These are phyloP conservation scores for Taenaris catops DNA, from an alignment of 2,888 invertebrate species.

Conservation along the genomic window DNA sequence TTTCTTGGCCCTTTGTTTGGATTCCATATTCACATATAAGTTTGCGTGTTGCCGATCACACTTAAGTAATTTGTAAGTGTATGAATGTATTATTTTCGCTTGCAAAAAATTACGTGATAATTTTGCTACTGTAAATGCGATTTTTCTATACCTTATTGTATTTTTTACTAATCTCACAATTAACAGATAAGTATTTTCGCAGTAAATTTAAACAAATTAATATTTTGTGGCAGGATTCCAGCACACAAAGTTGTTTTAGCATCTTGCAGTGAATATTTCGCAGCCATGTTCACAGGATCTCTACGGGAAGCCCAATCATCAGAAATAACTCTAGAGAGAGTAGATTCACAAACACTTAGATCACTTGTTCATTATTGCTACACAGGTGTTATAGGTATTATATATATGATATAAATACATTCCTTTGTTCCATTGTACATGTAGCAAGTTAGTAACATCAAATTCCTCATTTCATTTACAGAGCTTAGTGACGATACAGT, in stretches of 20 bases:
- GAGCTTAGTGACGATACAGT: constrained; percentile 95
- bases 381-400: constrained; percentile 84
- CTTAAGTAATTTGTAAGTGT: no score
- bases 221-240: constrained; percentile 76
- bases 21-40: no score
- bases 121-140: no score
- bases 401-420: constrained; percentile 19
- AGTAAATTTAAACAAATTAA: constrained; percentile 7
- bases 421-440: constrained; percentile 16
- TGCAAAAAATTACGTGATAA: no score
- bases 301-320: constrained; percentile 90
- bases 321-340: constrained; percentile 91
- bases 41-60: no score
- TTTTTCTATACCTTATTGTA: no score
- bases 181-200: no score
- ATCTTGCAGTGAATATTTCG: constrained; percentile 96
- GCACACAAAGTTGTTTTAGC: constrained; percentile 94
- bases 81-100: no score
- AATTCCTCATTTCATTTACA: constrained; percentile 30
- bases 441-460: constrained; percentile 1
- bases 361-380: constrained; percentile 94
- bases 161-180: no score
- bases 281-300: constrained; percentile 96
- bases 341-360: constrained; percentile 92
- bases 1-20: constrained; percentile 19